Evolutionary conservation across 2,888 invertebrate species (phyloP), one percentile per base, ranked within the genome.

Genomic region (Artemia sinica): DNA sequence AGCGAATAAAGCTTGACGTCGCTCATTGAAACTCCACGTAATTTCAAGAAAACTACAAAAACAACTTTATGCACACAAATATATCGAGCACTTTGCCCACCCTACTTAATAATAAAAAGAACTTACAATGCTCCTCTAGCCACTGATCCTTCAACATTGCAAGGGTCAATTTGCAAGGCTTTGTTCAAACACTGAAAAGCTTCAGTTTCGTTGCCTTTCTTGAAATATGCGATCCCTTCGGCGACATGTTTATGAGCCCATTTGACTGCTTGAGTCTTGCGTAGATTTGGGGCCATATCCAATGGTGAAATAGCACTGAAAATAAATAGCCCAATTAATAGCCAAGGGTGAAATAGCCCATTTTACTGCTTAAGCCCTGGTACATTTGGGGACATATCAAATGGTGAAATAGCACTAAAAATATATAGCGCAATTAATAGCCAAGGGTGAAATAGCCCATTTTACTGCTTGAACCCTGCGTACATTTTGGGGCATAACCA

Each of bases 171-270:
- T 77, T 85, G 89, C 67, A 96, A 80, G 6, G 95, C 96, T 78
- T 91, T 91, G 78, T 93, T 93, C 65, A 93, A 82, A 76, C 91
- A 91, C 77, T 92, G 92, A 80, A 94, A 91, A 52, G 95, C 95
- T 81, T 96, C 95, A 0, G 90, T 87, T 78, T 91, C 91, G 74
- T 89, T 84, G 66, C 92, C 92, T 66, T 88, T 86, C 80, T 95
- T 95, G 80, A 94, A 94, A 80, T 90, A 89, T 76, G 89, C 88
- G 75, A 95, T 93, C 48, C 95, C 95, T 78, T 93, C 91, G n/a
- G 92, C 91, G 48, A 95, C 94, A 76, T 87, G 87, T 77, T 89
- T 85, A 79, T 91, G 91, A 1, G 93, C 93, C 91, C 91, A 91
- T 78, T 91, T 91, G 77, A 89, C 88, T 67, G 92, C 91, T 80